Base-by-base conservation (phyloP, 2,888 invertebrate genomes). In the Mamestra brassicae region DNA sequence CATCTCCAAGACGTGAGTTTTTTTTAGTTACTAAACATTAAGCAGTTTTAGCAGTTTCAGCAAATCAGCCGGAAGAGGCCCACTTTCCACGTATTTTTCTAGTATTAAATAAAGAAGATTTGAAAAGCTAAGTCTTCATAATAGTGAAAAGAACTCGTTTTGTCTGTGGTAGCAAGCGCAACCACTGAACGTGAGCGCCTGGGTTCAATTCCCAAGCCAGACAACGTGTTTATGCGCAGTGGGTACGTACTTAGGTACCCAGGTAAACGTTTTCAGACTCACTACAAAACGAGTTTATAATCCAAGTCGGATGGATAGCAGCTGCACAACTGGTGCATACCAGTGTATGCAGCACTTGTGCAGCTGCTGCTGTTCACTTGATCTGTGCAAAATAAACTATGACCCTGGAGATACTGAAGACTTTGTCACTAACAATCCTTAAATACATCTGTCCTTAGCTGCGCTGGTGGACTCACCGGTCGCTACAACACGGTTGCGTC, bases 1-100 rank as follows among this genome's bases (percentile, higher is more conserved):
- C 34, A 4, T 55, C 34, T 34, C 71, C 10, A 61, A 71, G 42
- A 71, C 61, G 75, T 76, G 79, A 76, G 79, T 78, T 34, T 54
- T 38, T n/a, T 71, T 34, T 71, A 10, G 13, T 60, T 34, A 42
- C 47, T 26, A 17, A 36, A 36, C 58, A 15, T 47, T 47, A 4
- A 13, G 47, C 4, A 13, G 13, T 47, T 4, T 13, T 3, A 34
- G 15, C 36, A 15, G 15, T n/a, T n/a, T n/a, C n/a, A n/a, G 34
- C 36, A 2, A 36, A 13, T 15, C 34, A 15, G 36, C 36, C 15
- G 15, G 13, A 13, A 13, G 15, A 36, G 7, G 58, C 36, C 58
- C 3, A 6, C 34, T 36, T 58, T 36, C 7, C 36, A 34, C 6
- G 13, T 13, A 34, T 36, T 17, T 36, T 8, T 17, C 34, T 57